Conservation (phyloP, 2,888 invertebrate genomes). For the Carabus problematicus region DNA sequence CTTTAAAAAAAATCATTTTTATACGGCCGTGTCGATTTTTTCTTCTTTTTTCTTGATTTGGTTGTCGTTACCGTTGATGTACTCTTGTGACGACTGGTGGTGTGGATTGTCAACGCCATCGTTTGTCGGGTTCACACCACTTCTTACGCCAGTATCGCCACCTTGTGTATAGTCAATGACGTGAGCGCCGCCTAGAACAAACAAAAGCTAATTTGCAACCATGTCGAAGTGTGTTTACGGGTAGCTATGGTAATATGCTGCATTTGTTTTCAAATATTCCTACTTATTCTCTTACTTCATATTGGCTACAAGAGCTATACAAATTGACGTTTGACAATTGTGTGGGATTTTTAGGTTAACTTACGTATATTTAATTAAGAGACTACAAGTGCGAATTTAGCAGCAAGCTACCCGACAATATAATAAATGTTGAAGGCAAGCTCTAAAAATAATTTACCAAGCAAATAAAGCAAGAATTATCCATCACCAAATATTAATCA, state of each 20-base stretch:
- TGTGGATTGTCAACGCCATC: constrained; percentile 61
- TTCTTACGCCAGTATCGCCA: constrained; percentile 49
- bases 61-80: constrained; percentile 66
- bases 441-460: constrained; percentile 3
- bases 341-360: no score
- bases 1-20: constrained; percentile 50
- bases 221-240: no score
- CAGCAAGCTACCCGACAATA: constrained; percentile 23
- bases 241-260: no score
- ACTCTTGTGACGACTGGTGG: constrained; percentile 65
- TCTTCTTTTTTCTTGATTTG: constrained; percentile 63
- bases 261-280: neutral
- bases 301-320: neutral
- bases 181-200: constrained; percentile 60
- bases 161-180: constrained; percentile 59
- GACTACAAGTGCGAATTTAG: constrained; percentile 6
- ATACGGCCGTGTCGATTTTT: constrained; percentile 68
- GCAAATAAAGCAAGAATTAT: constrained; percentile 20
- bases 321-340: neutral
- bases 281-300: no score
- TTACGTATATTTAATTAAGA: no score
- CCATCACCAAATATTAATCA: constrained; percentile 27
- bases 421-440: constrained; percentile 33
- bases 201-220: constrained; percentile 52
- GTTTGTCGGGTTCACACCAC: constrained; percentile 52